phyloP scores from a whole-genome alignment of 1,140 invertebrate genomes.

The Bombus confusus region DNA sequence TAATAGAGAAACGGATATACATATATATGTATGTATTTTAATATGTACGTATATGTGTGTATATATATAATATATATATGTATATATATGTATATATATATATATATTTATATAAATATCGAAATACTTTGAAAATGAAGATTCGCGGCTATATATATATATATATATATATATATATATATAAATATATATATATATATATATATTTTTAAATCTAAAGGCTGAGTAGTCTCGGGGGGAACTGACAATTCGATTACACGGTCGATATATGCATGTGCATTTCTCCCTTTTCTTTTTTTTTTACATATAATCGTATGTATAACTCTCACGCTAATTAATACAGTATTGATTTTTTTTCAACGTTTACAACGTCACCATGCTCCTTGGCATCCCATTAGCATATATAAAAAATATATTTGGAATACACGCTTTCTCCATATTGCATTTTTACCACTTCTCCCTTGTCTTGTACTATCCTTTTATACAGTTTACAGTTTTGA shows the following conservation, averaged over 20 bases:
- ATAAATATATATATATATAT: neutral
- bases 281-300: neutral
- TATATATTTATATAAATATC: conserved; percentile 41
- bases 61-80: neutral
- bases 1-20: conserved; percentile 25
- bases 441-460: conserved; percentile 74
- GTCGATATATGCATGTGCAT: conserved; percentile 42
- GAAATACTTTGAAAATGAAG: conserved; percentile 62
- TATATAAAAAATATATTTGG: conserved; percentile 81
- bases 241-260: conserved; percentile 68
- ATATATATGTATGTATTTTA: neutral
- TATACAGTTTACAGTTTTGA: conserved; percentile 67
- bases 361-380: conserved; percentile 69
- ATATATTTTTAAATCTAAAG: conserved; percentile 60
- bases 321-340: conserved; percentile 69
- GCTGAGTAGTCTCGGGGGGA: conserved; percentile 66
- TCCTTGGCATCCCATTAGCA: conserved; percentile 76
- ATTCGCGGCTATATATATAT: conserved; percentile 42
- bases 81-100: neutral
- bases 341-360: conserved; percentile 41
- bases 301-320: conserved; percentile 44
- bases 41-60: conserved; percentile 3
- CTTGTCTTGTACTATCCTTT: conserved; percentile 76
- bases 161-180: neutral
- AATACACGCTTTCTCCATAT: conserved; percentile 79